Percentiles rank a stretch among this genome's conserved stretches.
Evolutionary conservation across 2,797 vertebrate genomes (phyloP).

Genomic region (Parotocinclus haroldoi): DNA sequence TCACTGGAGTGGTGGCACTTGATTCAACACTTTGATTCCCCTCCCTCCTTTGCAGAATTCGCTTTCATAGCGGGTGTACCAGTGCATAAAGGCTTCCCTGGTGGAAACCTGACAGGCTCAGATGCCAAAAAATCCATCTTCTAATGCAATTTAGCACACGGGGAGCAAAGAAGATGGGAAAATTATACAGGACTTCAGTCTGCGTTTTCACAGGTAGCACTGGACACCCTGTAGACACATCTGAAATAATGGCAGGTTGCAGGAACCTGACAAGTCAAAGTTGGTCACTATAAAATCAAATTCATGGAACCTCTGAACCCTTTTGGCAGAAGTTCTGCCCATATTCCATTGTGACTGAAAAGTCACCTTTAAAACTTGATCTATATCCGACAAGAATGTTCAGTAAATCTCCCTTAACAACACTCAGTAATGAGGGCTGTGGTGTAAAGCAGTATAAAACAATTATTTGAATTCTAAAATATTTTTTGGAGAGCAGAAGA

Average conservation of each 20-base stretch:
- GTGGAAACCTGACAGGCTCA: constrained; percentile 71
- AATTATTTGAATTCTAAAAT: too few species aligned
- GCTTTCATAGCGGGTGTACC: constrained; percentile 72
- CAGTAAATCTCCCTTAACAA: constrained; percentile 15
- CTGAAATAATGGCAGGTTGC: constrained; percentile 77
- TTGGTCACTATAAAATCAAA: constrained; percentile 75
- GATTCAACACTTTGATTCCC: constrained; percentile 62
- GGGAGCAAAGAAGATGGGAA: constrained; percentile 75
- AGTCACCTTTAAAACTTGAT: constrained; percentile 19
- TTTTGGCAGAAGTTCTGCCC: constrained; percentile 52
- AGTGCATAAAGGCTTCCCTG: constrained; percentile 71
- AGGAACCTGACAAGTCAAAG: constrained; percentile 76
- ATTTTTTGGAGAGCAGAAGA: too few species aligned
- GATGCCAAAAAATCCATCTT: constrained; percentile 73
- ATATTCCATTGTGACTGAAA: constrained; percentile 16
- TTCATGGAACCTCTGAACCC: constrained; percentile 67
- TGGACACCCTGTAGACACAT: constrained; percentile 64
- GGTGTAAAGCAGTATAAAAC: too few species aligned
- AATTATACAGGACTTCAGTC: constrained; percentile 80
- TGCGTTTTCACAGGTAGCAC: constrained; percentile 75
- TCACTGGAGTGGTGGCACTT: constrained; percentile 68
- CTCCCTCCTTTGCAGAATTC: constrained; percentile 68
- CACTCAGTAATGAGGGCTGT: constrained; percentile 12
- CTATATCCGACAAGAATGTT: constrained; percentile 20
- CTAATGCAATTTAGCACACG: constrained; percentile 73